A percentile compares a stretch with the other conserved stretches of the same genome.
phyloP scores from a whole-genome alignment of 2,888 invertebrate species.

The Protophormia terraenovae region DNA sequence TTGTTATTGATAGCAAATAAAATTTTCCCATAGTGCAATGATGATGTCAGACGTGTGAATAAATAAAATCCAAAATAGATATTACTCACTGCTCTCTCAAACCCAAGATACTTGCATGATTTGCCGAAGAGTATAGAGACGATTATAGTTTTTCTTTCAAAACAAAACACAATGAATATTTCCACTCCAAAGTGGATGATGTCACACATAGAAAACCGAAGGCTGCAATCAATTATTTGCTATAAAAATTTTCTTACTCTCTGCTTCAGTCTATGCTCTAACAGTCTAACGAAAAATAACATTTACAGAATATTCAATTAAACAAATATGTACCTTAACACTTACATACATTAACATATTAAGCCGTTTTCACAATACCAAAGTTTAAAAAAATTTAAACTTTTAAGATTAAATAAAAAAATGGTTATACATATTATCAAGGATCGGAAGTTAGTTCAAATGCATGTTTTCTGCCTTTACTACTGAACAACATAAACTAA shows the following conservation, averaged over 20 bases:
- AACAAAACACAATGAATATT: background rate
- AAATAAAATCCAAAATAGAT: background rate
- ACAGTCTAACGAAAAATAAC: background rate
- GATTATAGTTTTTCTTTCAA: background rate
- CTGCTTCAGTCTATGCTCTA: background rate
- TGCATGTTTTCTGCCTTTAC: too few relatives aligned
- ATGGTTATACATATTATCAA: too few relatives aligned
- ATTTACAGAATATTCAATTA: too few relatives aligned
- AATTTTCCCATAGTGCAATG: constrained; percentile 35
- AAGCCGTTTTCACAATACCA: too few relatives aligned
- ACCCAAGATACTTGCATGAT: background rate
- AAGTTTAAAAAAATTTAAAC: background rate
- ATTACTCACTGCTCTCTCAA: background rate
- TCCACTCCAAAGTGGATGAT: background rate
- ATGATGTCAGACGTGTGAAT: constrained; percentile 34
- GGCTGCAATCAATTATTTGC: too few relatives aligned
- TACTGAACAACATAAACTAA: too few relatives aligned
- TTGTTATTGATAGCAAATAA: background rate
- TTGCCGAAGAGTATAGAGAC: background rate
- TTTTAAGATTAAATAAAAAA: too few relatives aligned
- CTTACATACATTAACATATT: background rate
- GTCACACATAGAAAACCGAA: background rate
- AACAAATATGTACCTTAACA: background rate
- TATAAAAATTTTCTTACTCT: background rate
- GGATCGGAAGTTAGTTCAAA: too few relatives aligned